These are phyloP conservation scores for Polietes domitor DNA, from an alignment of 2,888 invertebrate species.

Conservation along the genomic window DNA sequence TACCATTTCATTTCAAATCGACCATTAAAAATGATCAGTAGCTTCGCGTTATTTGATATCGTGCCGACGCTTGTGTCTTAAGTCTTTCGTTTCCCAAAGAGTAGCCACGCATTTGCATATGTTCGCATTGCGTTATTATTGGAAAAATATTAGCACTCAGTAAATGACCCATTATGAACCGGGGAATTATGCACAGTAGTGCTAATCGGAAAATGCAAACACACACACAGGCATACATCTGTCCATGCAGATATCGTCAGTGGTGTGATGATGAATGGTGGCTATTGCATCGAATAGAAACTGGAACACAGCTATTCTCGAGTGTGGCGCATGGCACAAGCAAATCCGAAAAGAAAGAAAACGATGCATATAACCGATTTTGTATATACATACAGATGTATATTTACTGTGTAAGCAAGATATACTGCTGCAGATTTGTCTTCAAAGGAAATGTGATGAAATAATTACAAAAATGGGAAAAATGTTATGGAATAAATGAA, in stretches of 20 bases:
- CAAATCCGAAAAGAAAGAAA: constrained; percentile 3
- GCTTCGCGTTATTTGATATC: too few species aligned
- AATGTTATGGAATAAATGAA: constrained; percentile 30
- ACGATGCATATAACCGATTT: constrained; percentile 24
- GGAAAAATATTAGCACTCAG: constrained; percentile 46
- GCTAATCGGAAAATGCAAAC: constrained; percentile 46
- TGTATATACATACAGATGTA: not conserved
- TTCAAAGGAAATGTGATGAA: constrained; percentile 20
- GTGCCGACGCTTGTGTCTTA: constrained; percentile 2
- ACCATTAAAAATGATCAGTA: too few species aligned
- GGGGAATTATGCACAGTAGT: constrained; percentile 45
- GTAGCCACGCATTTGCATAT: not conserved
- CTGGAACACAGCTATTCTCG: constrained; percentile 53
- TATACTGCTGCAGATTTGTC: constrained; percentile 8
- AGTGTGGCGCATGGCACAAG: constrained; percentile 1
- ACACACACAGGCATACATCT: not conserved
- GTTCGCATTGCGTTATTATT: constrained; percentile 45
- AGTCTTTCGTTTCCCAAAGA: constrained; percentile 18
- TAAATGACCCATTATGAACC: constrained; percentile 56
- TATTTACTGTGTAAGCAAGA: not conserved
- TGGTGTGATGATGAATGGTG: not conserved
- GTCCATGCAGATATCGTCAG: not conserved
- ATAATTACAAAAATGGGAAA: constrained; percentile 23
- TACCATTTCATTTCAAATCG: too few species aligned
- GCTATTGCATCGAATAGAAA: constrained; percentile 22